Percentiles rank a stretch among this genome's conserved stretches.
Conservation (phyloP, 1,140 invertebrate species). For the Armadillidium nasatum region DNA sequence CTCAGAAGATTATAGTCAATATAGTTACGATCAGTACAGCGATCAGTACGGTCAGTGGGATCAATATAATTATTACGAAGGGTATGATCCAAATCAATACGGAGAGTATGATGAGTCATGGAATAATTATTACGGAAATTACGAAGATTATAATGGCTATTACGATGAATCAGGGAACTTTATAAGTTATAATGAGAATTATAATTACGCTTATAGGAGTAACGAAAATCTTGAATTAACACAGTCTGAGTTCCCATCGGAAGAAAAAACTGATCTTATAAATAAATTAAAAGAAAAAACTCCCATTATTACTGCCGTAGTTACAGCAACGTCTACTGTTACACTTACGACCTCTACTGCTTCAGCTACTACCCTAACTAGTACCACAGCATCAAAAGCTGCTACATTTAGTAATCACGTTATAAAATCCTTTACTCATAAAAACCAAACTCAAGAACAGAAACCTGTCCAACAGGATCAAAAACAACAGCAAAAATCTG, state of each 20-base stretch:
- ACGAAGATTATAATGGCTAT: slow-evolving; percentile 50
- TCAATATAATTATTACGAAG: slow-evolving; percentile 28
- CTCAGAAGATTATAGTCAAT: slow-evolving; percentile 34
- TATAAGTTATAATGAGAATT: slow-evolving; percentile 60
- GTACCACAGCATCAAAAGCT: slow-evolving; percentile 33
- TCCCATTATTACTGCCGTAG: slow-evolving; percentile 29
- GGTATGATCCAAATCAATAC: slow-evolving; percentile 25
- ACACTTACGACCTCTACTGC: slow-evolving; percentile 35
- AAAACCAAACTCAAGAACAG: not conserved
- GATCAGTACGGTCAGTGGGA: slow-evolving; percentile 37
- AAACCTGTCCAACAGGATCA: not conserved
- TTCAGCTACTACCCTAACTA: slow-evolving; percentile 31
- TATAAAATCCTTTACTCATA: slow-evolving; percentile 3
- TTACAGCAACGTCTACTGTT: slow-evolving; percentile 38
- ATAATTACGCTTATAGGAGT: slow-evolving; percentile 64
- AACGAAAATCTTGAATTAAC: slow-evolving; percentile 54
- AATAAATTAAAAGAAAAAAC: slow-evolving; percentile 31
- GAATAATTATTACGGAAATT: slow-evolving; percentile 46
- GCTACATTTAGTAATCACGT: not conserved
- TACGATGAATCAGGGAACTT: slow-evolving; percentile 53
- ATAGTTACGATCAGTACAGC: slow-evolving; percentile 32
- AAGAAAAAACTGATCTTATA: slow-evolving; percentile 20
- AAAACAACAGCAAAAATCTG: slow-evolving; percentile 32
- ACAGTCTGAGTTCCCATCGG: slow-evolving; percentile 25
- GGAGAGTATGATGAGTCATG: slow-evolving; percentile 40